These are phyloP conservation scores for Climacteris rufus DNA, from an alignment of 2,113 vertebrate genomes.

Conservation along the genomic window DNA sequence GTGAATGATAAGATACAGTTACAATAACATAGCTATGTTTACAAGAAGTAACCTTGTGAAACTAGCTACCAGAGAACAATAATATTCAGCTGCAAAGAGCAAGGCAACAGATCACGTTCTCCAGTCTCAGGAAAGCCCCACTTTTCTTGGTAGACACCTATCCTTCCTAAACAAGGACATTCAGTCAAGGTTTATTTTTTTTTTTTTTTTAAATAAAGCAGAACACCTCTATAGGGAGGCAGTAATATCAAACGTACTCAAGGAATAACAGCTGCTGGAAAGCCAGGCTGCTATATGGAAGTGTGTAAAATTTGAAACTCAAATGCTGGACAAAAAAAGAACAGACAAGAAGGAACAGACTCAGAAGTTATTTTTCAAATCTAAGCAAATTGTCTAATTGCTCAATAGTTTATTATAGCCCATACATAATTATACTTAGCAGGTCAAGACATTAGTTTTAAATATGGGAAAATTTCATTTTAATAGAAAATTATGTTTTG, in stretches of 20 bases:
- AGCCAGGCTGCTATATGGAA: not conserved
- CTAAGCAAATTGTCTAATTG: not conserved
- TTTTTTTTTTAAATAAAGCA: not conserved
- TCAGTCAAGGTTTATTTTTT: not conserved
- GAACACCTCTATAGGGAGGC: not conserved
- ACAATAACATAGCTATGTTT: no score
- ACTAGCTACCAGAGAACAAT: no score
- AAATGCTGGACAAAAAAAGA: not conserved
- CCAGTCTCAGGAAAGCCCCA: no score
- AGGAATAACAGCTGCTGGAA: not conserved
- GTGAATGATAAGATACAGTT: no score
- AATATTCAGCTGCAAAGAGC: no score
- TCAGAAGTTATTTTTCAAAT: not conserved
- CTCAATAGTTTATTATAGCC: not conserved
- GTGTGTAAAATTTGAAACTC: not conserved
- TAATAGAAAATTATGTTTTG: accelerated
- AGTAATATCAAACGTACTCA: not conserved
- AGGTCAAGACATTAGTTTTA: not conserved
- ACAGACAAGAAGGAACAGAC: not conserved
- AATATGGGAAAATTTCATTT: not conserved
- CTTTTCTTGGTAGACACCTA: no score
- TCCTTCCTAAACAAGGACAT: no score
- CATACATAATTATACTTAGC: not conserved
- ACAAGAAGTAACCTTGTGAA: no score
- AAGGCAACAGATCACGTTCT: no score